Evolutionary conservation across 2,797 vertebrate species (phyloP).

Genomic region (Hypotaenidia okinawae): DNA sequence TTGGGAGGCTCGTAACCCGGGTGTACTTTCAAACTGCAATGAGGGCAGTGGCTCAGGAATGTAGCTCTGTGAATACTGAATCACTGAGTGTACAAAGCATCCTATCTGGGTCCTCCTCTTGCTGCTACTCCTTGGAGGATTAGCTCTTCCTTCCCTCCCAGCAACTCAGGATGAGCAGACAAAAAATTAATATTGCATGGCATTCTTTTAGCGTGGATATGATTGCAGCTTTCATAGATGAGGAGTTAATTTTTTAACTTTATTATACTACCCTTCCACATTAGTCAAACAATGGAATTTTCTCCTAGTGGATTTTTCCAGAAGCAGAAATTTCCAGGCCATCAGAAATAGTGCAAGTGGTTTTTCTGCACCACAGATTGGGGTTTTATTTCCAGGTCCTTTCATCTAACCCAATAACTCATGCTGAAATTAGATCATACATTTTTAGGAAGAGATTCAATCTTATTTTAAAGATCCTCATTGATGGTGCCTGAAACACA

Average conservation of each 20-base stretch:
- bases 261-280: not conserved
- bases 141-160: not conserved
- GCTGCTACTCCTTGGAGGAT: not conserved
- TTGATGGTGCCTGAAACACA: not conserved
- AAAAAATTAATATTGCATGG: not conserved
- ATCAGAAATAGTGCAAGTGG: not conserved
- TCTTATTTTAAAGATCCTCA: not conserved
- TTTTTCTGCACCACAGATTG: not conserved
- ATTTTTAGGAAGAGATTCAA: not conserved
- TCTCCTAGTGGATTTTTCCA: not conserved
- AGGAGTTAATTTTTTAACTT: not conserved
- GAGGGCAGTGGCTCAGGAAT: not conserved
- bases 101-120: not conserved
- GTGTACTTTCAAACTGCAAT: not conserved
- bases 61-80: not conserved
- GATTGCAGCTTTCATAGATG: not conserved
- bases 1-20: not conserved
- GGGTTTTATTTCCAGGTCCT: not conserved
- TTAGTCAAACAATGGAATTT: not conserved
- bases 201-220: not conserved
- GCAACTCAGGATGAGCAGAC: not conserved
- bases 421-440: slow-evolving; percentile 3
- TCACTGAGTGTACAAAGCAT: not conserved
- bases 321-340: not conserved
- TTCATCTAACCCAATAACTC: not conserved